Evolutionary conservation across 2,113 vertebrate species (phyloP), one percentile per base, ranked within the genome.

Genomic region (Vicugna pacos): DNA sequence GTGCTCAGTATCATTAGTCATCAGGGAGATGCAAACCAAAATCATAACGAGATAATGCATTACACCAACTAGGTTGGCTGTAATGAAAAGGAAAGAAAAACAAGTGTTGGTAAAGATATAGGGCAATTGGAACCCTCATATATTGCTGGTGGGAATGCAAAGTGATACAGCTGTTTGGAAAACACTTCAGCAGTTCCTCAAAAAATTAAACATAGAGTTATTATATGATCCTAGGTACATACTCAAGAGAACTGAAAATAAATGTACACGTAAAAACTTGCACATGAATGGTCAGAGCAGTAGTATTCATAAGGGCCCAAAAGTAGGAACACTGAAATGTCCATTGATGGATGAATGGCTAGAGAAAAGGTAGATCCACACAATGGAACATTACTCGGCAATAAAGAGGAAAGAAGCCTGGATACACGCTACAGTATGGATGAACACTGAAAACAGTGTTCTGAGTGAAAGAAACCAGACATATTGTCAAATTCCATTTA

Each of bases 11-110:
- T 73, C 35, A 60, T 62, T 82, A 54, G 30, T 62, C 46, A 67
- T 38, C 67, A 73, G 56, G 35, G n/a, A 83, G 93, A 83, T 48
- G 7, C 5, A 77, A 91, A 67, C 26, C n/a, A 70, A 92, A 82
- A 60, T 8, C 17, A 56, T 48, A 75, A 73, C 4, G 9, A 75
- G 80, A 64, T 32, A 73, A 62, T 26, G 38, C n/a, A 67, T 67
- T 13, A n/a, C 4, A 83, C 15, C 58, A 95, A 82, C 8, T 73
- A 60, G n/a, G 12, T 73, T 83, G 52, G 15, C 60, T 82, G n/a
- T 54, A 54, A 42, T 70, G 38, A 92, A 91, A 90, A 82, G 30
- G 65, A 52, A 81, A 67, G 30, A 70, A 85, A 89, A 88, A n/a
- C 30, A 75, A 94, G 35, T 28, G 7, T 72, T 85, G 52, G 54